Conservation (phyloP, 2,888 invertebrate genomes). For the Antheraea assamensis region DNA sequence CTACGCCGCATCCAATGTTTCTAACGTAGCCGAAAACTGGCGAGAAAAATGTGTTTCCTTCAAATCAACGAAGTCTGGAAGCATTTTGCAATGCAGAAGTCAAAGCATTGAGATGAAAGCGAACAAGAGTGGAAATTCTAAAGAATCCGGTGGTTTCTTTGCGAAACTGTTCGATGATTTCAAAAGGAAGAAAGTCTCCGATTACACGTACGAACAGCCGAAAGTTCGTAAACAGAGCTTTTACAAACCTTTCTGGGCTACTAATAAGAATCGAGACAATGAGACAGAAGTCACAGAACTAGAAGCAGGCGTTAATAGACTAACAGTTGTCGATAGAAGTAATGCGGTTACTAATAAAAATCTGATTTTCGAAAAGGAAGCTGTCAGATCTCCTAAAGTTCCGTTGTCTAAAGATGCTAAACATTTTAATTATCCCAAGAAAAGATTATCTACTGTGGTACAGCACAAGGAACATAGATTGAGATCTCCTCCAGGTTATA, state of each 20-base stretch:
- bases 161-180: conserved; percentile 61
- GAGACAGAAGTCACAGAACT: conserved; percentile 27
- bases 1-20: conserved; percentile 44
- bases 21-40: conserved; percentile 53
- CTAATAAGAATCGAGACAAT: conserved; percentile 40
- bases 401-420: conserved; percentile 30
- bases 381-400: conserved; percentile 46
- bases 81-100: conserved; percentile 39
- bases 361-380: conserved; percentile 43
- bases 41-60: conserved; percentile 65
- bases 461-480: conserved; percentile 52
- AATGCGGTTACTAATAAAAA: conserved; percentile 44
- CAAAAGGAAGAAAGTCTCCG: conserved; percentile 62
- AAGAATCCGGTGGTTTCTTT: conserved; percentile 49
- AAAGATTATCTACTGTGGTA: conserved; percentile 49
- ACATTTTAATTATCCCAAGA: conserved; percentile 29
- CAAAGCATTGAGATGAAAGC: conserved; percentile 19
- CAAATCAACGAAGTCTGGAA: conserved; percentile 66
- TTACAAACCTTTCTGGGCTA: conserved; percentile 71
- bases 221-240: conserved; percentile 57
- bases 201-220: conserved; percentile 61
- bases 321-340: conserved; percentile 36
- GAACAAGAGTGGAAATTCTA: conserved; percentile 30
- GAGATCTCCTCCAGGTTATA: conserved; percentile 53
- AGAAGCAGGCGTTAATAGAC: conserved; percentile 24